These are phyloP conservation scores for Ariolimax columbianus DNA, from an alignment of 2,888 invertebrate genomes.

Conservation along the genomic window DNA sequence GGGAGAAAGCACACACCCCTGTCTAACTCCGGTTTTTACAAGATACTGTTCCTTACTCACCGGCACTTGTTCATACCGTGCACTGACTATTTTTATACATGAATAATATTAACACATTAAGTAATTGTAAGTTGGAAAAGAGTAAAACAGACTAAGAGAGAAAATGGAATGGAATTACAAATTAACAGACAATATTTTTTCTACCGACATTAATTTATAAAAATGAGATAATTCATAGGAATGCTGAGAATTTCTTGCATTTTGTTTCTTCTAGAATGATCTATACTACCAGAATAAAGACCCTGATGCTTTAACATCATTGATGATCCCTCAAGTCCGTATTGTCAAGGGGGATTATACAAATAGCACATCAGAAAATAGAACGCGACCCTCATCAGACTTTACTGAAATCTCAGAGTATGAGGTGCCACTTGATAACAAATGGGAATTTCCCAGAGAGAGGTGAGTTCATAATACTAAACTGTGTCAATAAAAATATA, in stretches of 20 bases:
- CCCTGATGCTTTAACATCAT: constrained; percentile 81
- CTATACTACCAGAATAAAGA: constrained; percentile 70
- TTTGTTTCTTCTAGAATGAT: constrained; percentile 68
- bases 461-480: constrained; percentile 76
- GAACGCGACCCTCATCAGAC: constrained; percentile 77
- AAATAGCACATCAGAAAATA: constrained; percentile 50
- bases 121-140: no score
- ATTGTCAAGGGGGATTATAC: constrained; percentile 80
- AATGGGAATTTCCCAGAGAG: constrained; percentile 94
- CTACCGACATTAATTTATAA: no score
- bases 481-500: neutral
- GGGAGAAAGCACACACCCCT: no score
- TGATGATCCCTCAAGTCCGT: constrained; percentile 85
- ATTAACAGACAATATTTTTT: no score
- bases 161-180: no score
- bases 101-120: no score
- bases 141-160: no score
- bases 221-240: neutral
- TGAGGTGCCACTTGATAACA: constrained; percentile 94
- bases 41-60: no score
- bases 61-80: no score
- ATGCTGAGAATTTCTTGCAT: neutral
- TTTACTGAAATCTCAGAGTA: constrained; percentile 86
- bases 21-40: no score
- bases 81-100: no score